These are phyloP conservation scores for Sphenopsis melanotis DNA, from an alignment of 2,797 vertebrate species.

Conservation along the genomic window DNA sequence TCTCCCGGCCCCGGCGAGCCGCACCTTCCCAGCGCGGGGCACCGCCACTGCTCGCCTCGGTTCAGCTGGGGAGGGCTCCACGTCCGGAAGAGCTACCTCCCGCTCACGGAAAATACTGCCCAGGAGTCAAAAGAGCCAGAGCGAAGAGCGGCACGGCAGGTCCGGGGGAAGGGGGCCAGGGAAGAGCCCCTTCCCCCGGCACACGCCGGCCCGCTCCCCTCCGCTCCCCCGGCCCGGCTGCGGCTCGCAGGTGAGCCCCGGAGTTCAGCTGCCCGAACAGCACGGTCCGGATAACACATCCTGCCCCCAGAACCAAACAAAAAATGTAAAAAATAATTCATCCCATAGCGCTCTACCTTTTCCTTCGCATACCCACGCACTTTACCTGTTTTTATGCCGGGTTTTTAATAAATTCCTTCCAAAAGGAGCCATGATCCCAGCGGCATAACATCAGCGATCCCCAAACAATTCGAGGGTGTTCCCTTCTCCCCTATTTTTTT, in stretches of 20 bases:
- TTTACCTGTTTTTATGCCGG: slow-evolving; percentile 90
- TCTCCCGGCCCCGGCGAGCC: background rate
- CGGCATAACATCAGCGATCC: slow-evolving; percentile 25
- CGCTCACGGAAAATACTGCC: background rate
- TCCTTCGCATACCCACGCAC: background rate
- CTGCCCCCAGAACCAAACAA: background rate
- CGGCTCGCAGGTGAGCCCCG: background rate
- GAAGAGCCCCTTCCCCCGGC: background rate
- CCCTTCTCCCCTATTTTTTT: slow-evolving; percentile 40
- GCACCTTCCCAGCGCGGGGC: background rate
- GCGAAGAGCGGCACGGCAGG: background rate
- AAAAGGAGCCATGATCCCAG: slow-evolving; percentile 88
- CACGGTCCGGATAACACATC: background rate
- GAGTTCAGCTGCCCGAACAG: background rate
- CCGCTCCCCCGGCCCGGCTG: background rate
- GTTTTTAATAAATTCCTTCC: slow-evolving; percentile 91
- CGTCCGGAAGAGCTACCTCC: background rate
- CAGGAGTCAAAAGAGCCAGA: background rate
- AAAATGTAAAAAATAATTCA: background rate
- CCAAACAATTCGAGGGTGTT: slow-evolving; percentile 13
- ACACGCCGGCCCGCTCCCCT: background rate
- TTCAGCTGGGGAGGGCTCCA: background rate
- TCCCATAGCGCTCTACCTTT: background rate
- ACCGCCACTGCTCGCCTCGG: background rate
- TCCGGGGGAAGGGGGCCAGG: background rate